A percentile compares a stretch with the other conserved stretches of the same genome.
Evolutionary conservation across 2,797 vertebrate species (phyloP).

Genomic region (Poeciliopsis gracilis): DNA sequence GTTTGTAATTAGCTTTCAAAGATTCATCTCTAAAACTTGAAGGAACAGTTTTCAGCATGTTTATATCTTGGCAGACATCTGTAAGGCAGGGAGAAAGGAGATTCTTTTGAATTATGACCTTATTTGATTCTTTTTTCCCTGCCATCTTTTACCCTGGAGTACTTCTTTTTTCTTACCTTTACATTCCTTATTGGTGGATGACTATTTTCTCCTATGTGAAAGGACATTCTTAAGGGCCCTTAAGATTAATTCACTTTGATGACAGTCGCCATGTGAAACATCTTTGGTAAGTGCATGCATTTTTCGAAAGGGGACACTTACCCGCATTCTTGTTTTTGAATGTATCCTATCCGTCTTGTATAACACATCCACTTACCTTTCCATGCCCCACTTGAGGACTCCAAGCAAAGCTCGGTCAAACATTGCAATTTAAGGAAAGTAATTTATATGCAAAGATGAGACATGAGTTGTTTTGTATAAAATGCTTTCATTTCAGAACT

Average conservation of each 20-base stretch:
- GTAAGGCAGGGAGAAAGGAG: conserved; percentile 60
- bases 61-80: conserved; percentile 76
- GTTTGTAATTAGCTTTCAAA: conserved; percentile 62
- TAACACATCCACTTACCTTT: conserved; percentile 13
- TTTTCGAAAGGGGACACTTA: conserved; percentile 37
- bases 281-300: conserved; percentile 63
- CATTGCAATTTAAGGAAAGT: conserved; percentile 38
- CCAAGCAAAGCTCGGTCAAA: conserved; percentile 35
- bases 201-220: conserved; percentile 23
- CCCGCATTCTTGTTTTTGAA: conserved; percentile 51
- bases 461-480: conserved; percentile 45
- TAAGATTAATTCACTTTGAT: conserved; percentile 68
- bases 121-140: conserved; percentile 9
- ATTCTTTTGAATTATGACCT: conserved; percentile 45
- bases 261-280: conserved; percentile 66
- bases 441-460: conserved; percentile 66
- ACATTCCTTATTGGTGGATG: conserved; percentile 35
- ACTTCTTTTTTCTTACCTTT: conserved; percentile 27
- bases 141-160: conserved; percentile 11
- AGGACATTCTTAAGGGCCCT: conserved; percentile 35
- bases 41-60: conserved; percentile 54
- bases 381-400: conserved; percentile 35
- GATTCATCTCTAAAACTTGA: conserved; percentile 71
- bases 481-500: conserved; percentile 44
- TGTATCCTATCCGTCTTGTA: conserved; percentile 20